phyloP scores from a whole-genome alignment of 2,113 vertebrate species.

The Phalacrocorax carbo region DNA sequence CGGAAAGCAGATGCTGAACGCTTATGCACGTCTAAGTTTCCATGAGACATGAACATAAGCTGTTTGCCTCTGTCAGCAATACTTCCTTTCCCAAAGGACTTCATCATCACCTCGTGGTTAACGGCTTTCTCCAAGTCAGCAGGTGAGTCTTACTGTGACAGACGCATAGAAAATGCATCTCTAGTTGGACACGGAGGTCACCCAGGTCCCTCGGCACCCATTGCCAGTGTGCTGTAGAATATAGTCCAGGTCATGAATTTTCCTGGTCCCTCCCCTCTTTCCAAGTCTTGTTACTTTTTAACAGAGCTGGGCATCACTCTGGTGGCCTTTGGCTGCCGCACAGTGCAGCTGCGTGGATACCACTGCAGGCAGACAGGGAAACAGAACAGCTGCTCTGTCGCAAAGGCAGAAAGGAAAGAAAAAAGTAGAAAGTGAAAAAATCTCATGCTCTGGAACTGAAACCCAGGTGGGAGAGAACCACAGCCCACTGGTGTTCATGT shows the following conservation, averaged over 20 bases:
- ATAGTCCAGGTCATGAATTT: neutral
- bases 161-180: fast-evolving
- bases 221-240: fast-evolving
- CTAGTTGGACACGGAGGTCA: fast-evolving
- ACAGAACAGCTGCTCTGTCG: neutral
- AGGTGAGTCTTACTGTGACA: neutral
- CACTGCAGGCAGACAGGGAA: neutral
- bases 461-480: neutral
- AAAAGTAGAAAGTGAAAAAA: neutral
- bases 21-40: neutral
- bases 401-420: neutral
- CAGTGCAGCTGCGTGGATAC: neutral
- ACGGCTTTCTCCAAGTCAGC: neutral
- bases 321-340: neutral
- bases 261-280: neutral
- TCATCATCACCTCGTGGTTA: neutral
- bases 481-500: neutral
- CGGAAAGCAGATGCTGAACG: neutral
- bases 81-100: conserved; percentile 10
- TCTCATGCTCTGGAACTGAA: neutral
- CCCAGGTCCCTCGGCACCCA: neutral
- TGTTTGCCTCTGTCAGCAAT: neutral
- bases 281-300: conserved; percentile 38
- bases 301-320: neutral
- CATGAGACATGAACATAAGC: neutral